Base-by-base conservation (phyloP, 1,140 invertebrate species). In the Hylaeus volcanicus region DNA sequence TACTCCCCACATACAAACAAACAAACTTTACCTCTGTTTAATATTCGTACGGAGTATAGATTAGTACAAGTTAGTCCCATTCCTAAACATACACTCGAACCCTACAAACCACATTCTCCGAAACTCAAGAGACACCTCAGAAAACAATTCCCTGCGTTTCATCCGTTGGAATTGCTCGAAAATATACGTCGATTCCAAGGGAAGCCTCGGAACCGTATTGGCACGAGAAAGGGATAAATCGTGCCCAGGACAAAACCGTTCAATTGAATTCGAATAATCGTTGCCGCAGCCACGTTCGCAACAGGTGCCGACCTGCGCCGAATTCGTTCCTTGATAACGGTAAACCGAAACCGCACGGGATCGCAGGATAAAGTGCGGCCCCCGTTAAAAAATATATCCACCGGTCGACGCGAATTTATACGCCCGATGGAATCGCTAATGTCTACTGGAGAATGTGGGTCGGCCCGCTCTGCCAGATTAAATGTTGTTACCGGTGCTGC, bases 401-500 rank as follows among this genome's bases (percentile, higher is more conserved):
- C 15, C 39, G 58, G 37, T 26, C n/a, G 2, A 2, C n/a, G 39
- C 3, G 41, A 60, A 69, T 69, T 69, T n/a, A 76, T 76, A 26
- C 74, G 73, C 14, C 14, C 61, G 74, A 77, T 60, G 45, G 64
- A 11, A 77, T 56, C 45, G 55, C 43, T 26, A 61, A 70, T 60
- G 45, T 77, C 56, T 26, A 43, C 26, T 5, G 26, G 66, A 3
- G 56, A 77, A 77, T 61, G 43, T 71, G 26, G 75, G 75, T 71
- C 56, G 53, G 3, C 14, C 2, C 37, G n/a, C 41, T 39, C n/a
- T 26, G 56, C 45, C 66, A 61, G 75, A 77, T 77, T 77, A 77
- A 77, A 71, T 45, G 56, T 70, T 70, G 75, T 77, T 77, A 75
- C n/a, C 61, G 37, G 14, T 15, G 12, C 56, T 1, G 74, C 41